A percentile compares a stretch with the other conserved stretches of the same genome.
phyloP scores from a whole-genome alignment of 2,113 vertebrate species.

The Maccullochella peelii region DNA sequence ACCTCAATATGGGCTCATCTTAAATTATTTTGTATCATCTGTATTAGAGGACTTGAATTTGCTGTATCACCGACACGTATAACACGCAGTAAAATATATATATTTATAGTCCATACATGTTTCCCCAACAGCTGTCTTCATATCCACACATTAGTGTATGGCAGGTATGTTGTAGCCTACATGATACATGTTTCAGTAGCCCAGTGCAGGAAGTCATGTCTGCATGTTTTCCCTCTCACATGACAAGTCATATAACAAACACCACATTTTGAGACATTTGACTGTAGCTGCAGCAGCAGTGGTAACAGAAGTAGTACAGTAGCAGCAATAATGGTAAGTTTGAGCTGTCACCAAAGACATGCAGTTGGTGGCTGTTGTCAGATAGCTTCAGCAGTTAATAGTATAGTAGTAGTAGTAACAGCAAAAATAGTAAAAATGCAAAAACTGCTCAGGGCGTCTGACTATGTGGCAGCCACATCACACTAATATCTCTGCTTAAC shows the following conservation, averaged over 20 bases:
- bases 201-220: conserved; percentile 36
- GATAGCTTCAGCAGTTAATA: not conserved
- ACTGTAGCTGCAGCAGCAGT: not conserved
- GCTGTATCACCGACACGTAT: not conserved
- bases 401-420: not conserved
- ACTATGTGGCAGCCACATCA: too few species aligned
- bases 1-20: not conserved
- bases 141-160: conserved; percentile 34
- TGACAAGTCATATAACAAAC: conserved; percentile 24
- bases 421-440: not conserved
- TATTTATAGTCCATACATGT: not conserved
- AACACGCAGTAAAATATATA: conserved; percentile 4
- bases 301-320: not conserved
- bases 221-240: conserved; percentile 43
- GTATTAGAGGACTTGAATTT: not conserved
- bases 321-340: not conserved
- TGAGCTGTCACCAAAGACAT: not conserved
- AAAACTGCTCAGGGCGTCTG: too few species aligned
- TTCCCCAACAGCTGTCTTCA: conserved; percentile 37
- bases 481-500: too few species aligned
- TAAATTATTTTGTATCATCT: not conserved
- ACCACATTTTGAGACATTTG: not conserved
- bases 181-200: conserved; percentile 40
- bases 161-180: conserved; percentile 23
- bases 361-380: not conserved